Base-by-base conservation (phyloP, 2,113 vertebrate species). In the Rhea americana region DNA sequence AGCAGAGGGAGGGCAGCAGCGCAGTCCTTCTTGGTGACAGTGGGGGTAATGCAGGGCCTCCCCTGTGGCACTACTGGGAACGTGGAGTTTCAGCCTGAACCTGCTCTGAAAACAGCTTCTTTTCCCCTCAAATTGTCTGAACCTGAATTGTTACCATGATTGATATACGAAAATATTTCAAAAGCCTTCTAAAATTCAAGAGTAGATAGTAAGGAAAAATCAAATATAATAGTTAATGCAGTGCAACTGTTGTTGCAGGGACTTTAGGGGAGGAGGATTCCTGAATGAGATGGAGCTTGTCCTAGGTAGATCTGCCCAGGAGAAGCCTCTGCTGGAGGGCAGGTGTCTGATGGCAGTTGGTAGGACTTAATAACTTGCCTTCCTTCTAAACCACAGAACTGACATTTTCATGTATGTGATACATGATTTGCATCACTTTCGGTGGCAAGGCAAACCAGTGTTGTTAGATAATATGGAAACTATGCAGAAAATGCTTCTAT, bases 11-110 rank as follows among this genome's bases (percentile, higher is more conserved):
- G 19, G 9, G 39, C 73, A 25, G 37, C 2, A 1, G 18, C 41
- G n/a, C 13, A 2, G 5, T 19, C 65, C 70, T 22, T 28, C 81
- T 56, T 50, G 20, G 56, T 7, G 2, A 20, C 0, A 0, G 32
- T 41, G 2, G 0, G n/a, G 1, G 0, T 30, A n/a, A 30, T 0
- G 1, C 32, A 48, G 28, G 10, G 47, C 32, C 20, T 2, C 18
- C 39, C 55, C 53, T 15, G 71, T 5, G 5, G 65, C 82, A 82
- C 51, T 21, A 3, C 35, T 47, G 51, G 70, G n/a, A 78, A 32
- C 7, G 43, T 63, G 18, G 9, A 26, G 3, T 5, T 74, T 26
- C 50, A 86, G 50, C 2, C 21, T 58, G 45, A 51, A 8, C 41
- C n/a, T 1, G 2, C 72, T 77, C 17, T 58, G 30, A 11, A 21